Conservation (phyloP, 2,113 vertebrate genomes). For the Struthio camelus region DNA sequence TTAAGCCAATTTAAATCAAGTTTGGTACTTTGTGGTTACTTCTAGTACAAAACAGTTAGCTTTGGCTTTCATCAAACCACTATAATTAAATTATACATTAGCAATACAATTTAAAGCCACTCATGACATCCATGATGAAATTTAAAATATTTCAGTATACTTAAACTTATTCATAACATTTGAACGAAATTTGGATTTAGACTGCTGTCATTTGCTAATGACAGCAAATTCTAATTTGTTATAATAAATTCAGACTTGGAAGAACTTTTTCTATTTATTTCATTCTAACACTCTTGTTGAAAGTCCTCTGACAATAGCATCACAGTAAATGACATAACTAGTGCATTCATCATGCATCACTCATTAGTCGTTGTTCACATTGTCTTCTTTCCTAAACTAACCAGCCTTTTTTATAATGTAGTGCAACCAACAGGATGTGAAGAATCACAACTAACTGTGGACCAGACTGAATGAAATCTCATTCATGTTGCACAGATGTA, state of each 20-base stretch:
- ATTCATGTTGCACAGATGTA: fast-evolving
- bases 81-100: neutral
- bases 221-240: neutral
- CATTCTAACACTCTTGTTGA: neutral
- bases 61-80: conserved; percentile 21
- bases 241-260: neutral
- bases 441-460: neutral
- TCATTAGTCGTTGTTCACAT: neutral
- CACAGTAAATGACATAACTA: neutral
- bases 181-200: neutral
- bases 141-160: neutral
- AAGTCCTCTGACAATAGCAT: neutral
- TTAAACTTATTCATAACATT: neutral
- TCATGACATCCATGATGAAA: neutral
- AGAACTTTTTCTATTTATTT: neutral
- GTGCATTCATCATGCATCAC: neutral
- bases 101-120: neutral
- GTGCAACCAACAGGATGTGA: neutral
- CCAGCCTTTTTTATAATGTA: neutral
- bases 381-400: neutral
- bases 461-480: neutral
- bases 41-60: neutral
- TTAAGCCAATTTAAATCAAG: neutral
- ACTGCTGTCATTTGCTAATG: neutral
- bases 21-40: neutral